phyloP scores from a whole-genome alignment of 2,797 vertebrate genomes.

The Calcarius lapponicus region DNA sequence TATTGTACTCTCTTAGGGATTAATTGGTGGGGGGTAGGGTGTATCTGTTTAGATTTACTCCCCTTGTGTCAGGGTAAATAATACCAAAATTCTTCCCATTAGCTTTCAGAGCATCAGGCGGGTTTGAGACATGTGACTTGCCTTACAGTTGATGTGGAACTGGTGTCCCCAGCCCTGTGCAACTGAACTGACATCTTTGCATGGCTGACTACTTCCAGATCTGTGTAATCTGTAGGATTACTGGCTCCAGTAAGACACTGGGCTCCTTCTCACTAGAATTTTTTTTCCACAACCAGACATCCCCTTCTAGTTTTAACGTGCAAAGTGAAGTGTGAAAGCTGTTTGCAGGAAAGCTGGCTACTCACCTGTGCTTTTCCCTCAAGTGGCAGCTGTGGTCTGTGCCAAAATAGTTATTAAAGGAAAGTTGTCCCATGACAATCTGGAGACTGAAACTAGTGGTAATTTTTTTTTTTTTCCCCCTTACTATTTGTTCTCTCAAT shows the following conservation, averaged over 20 bases:
- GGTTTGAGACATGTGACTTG: background rate
- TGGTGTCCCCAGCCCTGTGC: background rate
- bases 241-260: background rate
- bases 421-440: slow-evolving; percentile 48
- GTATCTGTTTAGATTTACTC: background rate
- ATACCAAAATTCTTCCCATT: background rate
- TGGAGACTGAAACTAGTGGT: slow-evolving; percentile 19
- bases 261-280: background rate
- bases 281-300: background rate
- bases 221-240: background rate
- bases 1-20: background rate
- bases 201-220: background rate
- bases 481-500: background rate
- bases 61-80: background rate
- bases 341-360: background rate
- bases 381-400: background rate
- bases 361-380: background rate
- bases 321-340: background rate
- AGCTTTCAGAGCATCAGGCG: background rate
- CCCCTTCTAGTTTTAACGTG: background rate
- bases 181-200: background rate
- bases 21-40: background rate
- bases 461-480: background rate
- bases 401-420: slow-evolving; percentile 5
- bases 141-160: background rate